These are phyloP conservation scores for Melinopterus prodromus DNA, from an alignment of 2,888 invertebrate species.

Conservation along the genomic window DNA sequence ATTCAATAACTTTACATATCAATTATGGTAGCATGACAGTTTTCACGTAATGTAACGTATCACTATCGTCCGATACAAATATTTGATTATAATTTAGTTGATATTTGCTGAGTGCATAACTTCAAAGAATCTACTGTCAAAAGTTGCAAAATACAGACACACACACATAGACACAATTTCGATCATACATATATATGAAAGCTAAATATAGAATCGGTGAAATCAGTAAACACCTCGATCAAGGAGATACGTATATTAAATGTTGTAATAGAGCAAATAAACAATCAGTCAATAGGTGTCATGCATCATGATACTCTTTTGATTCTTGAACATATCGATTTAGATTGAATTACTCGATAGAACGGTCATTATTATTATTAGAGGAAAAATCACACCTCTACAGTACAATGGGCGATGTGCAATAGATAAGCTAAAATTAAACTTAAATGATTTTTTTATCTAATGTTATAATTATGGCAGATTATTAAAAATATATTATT, in stretches of 20 bases:
- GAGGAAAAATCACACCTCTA: background rate
- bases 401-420: background rate
- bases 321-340: background rate
- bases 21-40: no score
- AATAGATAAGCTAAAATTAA: background rate
- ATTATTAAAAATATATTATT: no score
- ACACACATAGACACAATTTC: background rate
- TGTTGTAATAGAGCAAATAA: constrained; percentile 4
- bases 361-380: background rate
- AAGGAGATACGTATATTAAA: background rate
- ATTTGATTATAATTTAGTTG: no score
- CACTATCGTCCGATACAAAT: no score
- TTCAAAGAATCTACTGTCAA: background rate
- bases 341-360: background rate
- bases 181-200: background rate
- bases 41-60: no score
- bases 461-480: no score
- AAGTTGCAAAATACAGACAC: background rate
- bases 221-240: constrained; percentile 4
- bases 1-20: no score
- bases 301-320: background rate
- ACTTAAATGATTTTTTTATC: background rate
- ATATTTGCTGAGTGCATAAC: no score
- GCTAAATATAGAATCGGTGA: background rate
- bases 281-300: background rate